Conservation (phyloP, 1,140 invertebrate species). For the Diachasma alloeum region DNA sequence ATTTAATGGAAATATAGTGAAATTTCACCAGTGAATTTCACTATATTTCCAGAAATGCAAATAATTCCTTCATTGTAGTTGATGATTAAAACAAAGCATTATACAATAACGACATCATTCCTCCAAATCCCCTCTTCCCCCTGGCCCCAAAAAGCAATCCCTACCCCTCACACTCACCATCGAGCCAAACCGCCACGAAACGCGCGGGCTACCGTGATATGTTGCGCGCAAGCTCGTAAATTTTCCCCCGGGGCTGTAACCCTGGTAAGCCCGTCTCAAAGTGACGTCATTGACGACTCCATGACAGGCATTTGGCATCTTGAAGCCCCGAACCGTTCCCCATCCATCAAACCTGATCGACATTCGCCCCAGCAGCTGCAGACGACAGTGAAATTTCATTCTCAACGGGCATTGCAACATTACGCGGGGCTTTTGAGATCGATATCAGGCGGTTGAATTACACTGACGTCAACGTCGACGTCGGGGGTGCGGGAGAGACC, state of each 20-base stretch:
- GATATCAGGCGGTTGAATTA: neutral
- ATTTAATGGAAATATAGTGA: no score
- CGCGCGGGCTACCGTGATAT: slow-evolving; percentile 39
- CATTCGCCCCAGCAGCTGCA: neutral
- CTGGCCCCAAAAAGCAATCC: no score
- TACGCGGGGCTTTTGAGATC: neutral
- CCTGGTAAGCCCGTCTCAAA: slow-evolving; percentile 63
- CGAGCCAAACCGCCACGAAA: neutral
- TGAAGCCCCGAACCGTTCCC: slow-evolving; percentile 5
- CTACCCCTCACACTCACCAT: neutral
- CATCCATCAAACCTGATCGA: slow-evolving; percentile 20
- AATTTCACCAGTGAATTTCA: no score
- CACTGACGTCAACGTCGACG: slow-evolving; percentile 28
- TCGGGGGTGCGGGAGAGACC: slow-evolving; percentile 29
- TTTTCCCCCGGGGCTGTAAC: slow-evolving; percentile 61
- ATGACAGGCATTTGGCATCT: slow-evolving; percentile 59
- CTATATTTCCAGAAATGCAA: no score
- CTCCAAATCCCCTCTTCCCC: no score
- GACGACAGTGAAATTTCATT: neutral
- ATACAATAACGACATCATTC: no score
- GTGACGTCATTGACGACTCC: slow-evolving; percentile 64
- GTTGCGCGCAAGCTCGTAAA: slow-evolving; percentile 61
- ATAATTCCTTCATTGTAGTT: no score
- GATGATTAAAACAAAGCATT: no score
- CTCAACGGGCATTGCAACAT: neutral